These are phyloP conservation scores for Pluvianellus socialis DNA, from an alignment of 2,113 vertebrate genomes.

Conservation along the genomic window DNA sequence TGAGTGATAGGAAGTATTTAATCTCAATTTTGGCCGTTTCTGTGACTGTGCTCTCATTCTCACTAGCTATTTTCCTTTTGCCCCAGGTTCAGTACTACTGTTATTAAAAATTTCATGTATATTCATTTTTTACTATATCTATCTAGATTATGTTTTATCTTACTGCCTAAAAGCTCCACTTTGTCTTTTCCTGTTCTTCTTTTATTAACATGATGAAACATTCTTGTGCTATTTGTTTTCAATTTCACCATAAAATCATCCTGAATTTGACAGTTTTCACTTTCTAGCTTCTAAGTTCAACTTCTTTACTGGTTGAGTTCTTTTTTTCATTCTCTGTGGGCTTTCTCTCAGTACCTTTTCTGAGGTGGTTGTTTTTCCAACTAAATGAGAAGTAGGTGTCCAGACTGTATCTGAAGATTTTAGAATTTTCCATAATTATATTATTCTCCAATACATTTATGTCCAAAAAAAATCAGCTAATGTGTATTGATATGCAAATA, in stretches of 20 bases:
- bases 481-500: neutral
- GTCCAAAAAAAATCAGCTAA: neutral
- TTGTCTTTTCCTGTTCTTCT: neutral
- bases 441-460: neutral
- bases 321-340: neutral
- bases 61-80: neutral
- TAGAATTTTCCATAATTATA: neutral
- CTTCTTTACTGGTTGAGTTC: neutral
- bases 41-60: neutral
- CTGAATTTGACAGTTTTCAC: neutral
- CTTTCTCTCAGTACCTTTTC: neutral
- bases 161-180: neutral
- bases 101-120: neutral
- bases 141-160: neutral
- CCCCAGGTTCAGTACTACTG: neutral
- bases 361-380: neutral
- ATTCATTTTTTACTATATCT: neutral
- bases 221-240: neutral
- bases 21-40: neutral
- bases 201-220: neutral
- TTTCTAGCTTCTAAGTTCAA: neutral
- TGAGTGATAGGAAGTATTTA: neutral
- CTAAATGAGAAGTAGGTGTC: neutral
- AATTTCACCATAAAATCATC: neutral
- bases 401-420: neutral